Conservation (phyloP, 2,888 invertebrate genomes). For the Tenodera sinensis region DNA sequence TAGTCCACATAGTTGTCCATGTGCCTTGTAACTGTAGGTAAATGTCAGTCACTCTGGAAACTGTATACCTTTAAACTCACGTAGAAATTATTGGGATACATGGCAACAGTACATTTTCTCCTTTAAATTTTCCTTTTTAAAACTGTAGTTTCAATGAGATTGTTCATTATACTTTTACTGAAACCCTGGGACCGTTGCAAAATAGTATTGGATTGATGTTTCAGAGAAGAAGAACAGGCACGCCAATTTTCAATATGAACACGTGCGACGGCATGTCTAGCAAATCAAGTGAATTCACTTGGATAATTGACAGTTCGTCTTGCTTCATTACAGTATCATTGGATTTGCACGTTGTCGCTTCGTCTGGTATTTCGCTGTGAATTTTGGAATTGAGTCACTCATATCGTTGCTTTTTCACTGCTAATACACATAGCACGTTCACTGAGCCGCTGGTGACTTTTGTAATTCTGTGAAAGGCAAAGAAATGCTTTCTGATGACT, state of each 20-base stretch:
- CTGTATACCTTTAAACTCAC: constrained; percentile 36
- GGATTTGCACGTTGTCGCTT: constrained; percentile 17
- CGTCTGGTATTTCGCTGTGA: constrained; percentile 14
- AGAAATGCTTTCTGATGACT: too few species aligned
- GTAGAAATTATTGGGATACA: constrained; percentile 39
- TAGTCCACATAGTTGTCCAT: constrained; percentile 39
- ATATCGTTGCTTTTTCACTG: constrained; percentile 16
- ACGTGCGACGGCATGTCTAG: constrained; percentile 36
- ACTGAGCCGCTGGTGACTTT: constrained; percentile 15
- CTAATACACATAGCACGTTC: constrained; percentile 17
- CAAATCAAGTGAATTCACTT: constrained; percentile 35
- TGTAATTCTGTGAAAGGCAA: constrained; percentile 10
- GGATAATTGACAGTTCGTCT: constrained; percentile 30
- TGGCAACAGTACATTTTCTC: constrained; percentile 32
- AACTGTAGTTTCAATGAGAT: constrained; percentile 38
- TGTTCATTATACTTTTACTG: too few species aligned
- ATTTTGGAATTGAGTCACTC: constrained; percentile 14
- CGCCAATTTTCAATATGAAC: constrained; percentile 37
- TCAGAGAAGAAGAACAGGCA: constrained; percentile 37
- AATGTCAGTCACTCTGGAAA: constrained; percentile 38
- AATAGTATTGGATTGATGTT: constrained; percentile 37
- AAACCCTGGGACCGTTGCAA: constrained; percentile 35
- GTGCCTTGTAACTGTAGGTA: constrained; percentile 42
- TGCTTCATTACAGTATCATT: constrained; percentile 22
- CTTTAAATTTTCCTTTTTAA: constrained; percentile 35